Base-by-base conservation (phyloP, 1,140 invertebrate genomes). In the Holotrichia oblita region DNA sequence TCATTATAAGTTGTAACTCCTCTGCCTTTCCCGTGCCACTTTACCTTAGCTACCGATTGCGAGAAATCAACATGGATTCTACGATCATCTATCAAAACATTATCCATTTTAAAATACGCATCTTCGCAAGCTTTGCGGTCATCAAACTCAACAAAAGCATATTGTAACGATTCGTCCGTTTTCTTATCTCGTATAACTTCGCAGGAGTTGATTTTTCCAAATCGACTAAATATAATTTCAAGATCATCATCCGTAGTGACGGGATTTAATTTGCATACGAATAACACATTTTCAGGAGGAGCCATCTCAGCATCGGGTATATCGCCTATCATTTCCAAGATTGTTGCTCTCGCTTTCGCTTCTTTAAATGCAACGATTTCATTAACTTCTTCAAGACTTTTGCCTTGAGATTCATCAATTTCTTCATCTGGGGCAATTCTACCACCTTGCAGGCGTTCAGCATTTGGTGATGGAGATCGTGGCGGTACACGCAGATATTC, bases 61-160 rank as follows among this genome's bases (percentile, higher is more conserved):
- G 97, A 99, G 88, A 99, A 99, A 87, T 99, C 99, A 2, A 99
- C 99, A 87, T 99, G 98, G 82, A 99, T 99, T 83, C 99, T 90
- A 69, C 99, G 88, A 86, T 99, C 99, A 89, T 99, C 99, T 83
- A 99, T 99, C 0, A 99, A 88, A 0, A 99, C 98, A 89, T 99
- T 99, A 85, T 99, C 98, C 99, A 99, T 99, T 90, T 99, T 99
- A 83, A 99, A 98, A 88, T 97, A 99, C 3, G 99, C 99, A 82
- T 96, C 94, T 89, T 99, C 99, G 89, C 98, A 99, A 9, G 97
- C 93, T 86, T 98, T 93, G 82, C 94, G 92, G 80, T 98, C 94
- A 79, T 95, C 95, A 91, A 99, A 99, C 87, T 99, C 99, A 82
- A 99, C 96, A 86, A 99, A 99, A 3, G 98, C 99, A 88, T 99